phyloP scores from a whole-genome alignment of 2,113 vertebrate species.

The Dipodomys merriami region DNA sequence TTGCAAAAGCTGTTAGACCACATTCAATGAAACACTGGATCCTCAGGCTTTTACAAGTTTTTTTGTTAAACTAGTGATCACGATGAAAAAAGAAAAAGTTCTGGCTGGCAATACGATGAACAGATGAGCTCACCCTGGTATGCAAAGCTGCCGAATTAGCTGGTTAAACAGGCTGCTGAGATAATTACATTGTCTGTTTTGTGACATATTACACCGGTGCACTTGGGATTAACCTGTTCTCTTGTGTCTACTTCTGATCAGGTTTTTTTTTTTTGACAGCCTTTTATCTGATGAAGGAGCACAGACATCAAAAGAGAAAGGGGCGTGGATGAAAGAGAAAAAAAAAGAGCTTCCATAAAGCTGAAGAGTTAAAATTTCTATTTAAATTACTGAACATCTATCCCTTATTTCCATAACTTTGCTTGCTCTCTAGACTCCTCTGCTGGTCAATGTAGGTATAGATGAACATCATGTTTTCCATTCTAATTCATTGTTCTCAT shows the following conservation, averaged over 20 bases:
- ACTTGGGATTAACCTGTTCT: constrained; percentile 76
- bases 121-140: constrained; percentile 80
- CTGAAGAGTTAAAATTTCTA: constrained; percentile 66
- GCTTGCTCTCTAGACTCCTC: constrained; percentile 65
- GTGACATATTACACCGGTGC: constrained; percentile 69
- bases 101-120: constrained; percentile 45
- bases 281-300: constrained; percentile 76
- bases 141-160: constrained; percentile 70
- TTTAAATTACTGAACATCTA: constrained; percentile 65
- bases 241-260: constrained; percentile 73
- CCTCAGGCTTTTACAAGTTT: constrained; percentile 64
- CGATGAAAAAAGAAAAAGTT: constrained; percentile 52
- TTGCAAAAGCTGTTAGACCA: constrained; percentile 60
- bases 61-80: constrained; percentile 66
- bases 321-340: constrained; percentile 67
- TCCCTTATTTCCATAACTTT: constrained; percentile 56
- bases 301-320: constrained; percentile 77
- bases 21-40: constrained; percentile 57
- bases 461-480: neutral
- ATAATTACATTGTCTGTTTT: constrained; percentile 71
- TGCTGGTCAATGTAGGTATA: constrained; percentile 64
- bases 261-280: constrained; percentile 68
- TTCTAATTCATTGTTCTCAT: constrained; percentile 28
- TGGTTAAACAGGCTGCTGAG: constrained; percentile 75
- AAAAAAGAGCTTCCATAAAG: constrained; percentile 53